Base-by-base conservation (phyloP, 2,113 vertebrate genomes). In the Pithys albifrons region DNA sequence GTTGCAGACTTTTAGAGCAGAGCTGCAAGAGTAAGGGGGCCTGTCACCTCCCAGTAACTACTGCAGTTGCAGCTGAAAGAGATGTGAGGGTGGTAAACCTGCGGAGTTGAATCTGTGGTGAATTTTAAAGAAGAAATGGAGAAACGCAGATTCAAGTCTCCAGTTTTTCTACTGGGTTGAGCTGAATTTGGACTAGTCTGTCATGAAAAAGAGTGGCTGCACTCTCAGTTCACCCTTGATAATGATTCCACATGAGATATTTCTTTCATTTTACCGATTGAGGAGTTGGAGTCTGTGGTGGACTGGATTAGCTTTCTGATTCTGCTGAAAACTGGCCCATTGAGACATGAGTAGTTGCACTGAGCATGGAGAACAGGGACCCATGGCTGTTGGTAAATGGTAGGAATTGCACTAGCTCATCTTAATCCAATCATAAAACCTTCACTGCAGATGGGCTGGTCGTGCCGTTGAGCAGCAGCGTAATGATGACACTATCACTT, bases 11-110 rank as follows among this genome's bases (percentile, higher is more conserved):
- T 43, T 39, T 43, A 52, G 19, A 80, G 10, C 31, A 77, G 31
- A 81, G 10, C 8, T 16, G 3, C 2, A 6, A 43, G 17, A 66
- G 9, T 37, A 20, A 9, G 8, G 5, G 2, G 16, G 19, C 8
- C 5, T 65, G 5, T 82, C 23, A 70, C 19, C 37, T 62, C 12
- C 12, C 35, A 39, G 10, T 31, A 75, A 70, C 5, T 17, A 71
- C 15, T 11, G 57, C 51, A 89, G 29, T 3, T 52, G 20, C 5
- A 28, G 46, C 67, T 80, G 37, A 52, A 65, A 69, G 31, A 58
- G 5, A 1, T 10, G 7, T 23, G 59, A 85, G 13, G 6, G 13
- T 24, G 6, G 12, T 8, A 87, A 52, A 54, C 19, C 24, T 35
- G 48, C 12, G 29, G 33, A 57, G 19, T 52, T 31, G 9, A 43